Evolutionary conservation across 1,140 invertebrate species (phyloP), one percentile per base, ranked within the genome.

Genomic region (Pollicipes pollicipes): DNA sequence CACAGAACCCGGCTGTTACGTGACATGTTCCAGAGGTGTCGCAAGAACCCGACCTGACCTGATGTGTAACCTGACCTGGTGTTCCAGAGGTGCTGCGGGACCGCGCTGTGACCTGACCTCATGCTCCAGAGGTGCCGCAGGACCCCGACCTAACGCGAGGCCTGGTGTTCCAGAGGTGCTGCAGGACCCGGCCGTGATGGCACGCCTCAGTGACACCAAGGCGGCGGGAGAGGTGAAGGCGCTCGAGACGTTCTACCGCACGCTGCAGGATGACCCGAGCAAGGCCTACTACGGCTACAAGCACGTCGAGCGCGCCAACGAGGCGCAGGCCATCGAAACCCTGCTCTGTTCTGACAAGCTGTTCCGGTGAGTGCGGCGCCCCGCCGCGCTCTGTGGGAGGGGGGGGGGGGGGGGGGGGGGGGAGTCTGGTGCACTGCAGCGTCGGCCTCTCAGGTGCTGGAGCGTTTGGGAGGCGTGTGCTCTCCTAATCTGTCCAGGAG

Each of bases 241-340:
- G 32, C 79, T 99, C 68, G 93, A 99, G 77, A 83, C 86, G 72
- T 99, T 99, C 82, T 96, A 95, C 79, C 87, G 87, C 69, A 91
- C 91, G 83, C 79, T 99, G 72, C 90, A 95, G 78, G 88, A 84
- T 74, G 95, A 99, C 79, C 93, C 96, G n/a, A 85, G 88, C 27
- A 90, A 90, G 81, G 97, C 97, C 0, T 98, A 95, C 81, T 99
- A 99, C 83, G 97, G 97, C 28, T 87, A 92, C 74, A 93, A 90
- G 78, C 95, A 98, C 80, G 87, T 99, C 4, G 84, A 90, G 75
- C 79, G 78, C 69, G 77, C 77, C 26, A 88, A 88, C 78, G 89
- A 97, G 78, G 86, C 90, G 64, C 88, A 95, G 81, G 95, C 96
- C 68, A 89, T 99, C 74, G 97, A 99, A 82, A 93, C 86, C 27